Base-by-base conservation (phyloP, 1,140 invertebrate species). In the Atta cephalotes region DNA sequence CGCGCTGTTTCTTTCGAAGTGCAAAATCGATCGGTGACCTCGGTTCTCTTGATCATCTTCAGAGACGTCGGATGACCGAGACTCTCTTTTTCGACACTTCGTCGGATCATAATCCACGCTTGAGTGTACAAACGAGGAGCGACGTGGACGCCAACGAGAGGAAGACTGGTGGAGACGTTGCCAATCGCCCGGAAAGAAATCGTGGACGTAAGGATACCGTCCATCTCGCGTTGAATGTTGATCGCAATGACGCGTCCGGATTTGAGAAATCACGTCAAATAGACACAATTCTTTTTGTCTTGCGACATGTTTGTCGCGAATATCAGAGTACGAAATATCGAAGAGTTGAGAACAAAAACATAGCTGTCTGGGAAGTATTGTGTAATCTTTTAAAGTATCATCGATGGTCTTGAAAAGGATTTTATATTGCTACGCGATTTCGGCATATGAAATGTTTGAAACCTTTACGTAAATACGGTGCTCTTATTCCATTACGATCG, bases 21-120 rank as follows among this genome's bases (percentile, higher is more conserved):
- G 31, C 76, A n/a, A 80, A 82, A 74, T 74, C 56, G 80, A 74
- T 9, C 70, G n/a, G 14, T 63, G 39, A 84, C n/a, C 21, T 70
- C 76, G 53, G 45, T 53, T 68, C 53, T 86, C 56, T 82, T 66
- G 25, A 31, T 56, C 39, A 76, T 71, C 72, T 71, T 85, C 88
- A 35, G 65, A 68, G 78, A 90, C 80, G 88, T 71, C 65, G 58
- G 60, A 82, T 78, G 81, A 89, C 89, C 91, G 90, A 93, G 92
- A 94, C 92, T 93, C 93, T 94, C 94, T 95, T 94, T 94, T 94
- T 93, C 92, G 91, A 94, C 80, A 93, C 92, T 93, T 93, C 92
- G 72, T 91, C 88, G 81, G 53, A 74, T 84, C 56, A 62, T 31
- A 70, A 62, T 89, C 80, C 88, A 66, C 66, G 80, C 80, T 84